Conservation (phyloP, 2,888 invertebrate genomes). For the Meiosimyza platycephala region DNA sequence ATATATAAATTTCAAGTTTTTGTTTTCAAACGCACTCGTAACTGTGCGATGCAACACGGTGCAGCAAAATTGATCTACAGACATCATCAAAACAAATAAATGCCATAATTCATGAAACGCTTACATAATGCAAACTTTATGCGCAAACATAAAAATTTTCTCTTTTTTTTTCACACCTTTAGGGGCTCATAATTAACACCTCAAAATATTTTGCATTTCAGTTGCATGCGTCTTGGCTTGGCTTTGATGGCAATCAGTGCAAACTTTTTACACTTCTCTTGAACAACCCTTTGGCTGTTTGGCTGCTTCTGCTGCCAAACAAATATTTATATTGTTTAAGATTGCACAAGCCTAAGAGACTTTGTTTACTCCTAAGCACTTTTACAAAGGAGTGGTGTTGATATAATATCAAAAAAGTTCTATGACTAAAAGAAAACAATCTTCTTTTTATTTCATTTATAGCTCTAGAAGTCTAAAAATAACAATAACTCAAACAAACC, state of each 20-base stretch:
- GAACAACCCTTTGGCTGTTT: conserved; percentile 13
- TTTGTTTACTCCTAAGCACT: too few species aligned
- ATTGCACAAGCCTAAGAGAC: conserved; percentile 54
- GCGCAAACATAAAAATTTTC: background rate
- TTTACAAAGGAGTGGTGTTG: too few species aligned
- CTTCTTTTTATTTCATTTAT: too few species aligned
- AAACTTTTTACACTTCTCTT: background rate
- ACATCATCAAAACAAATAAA: conserved; percentile 31
- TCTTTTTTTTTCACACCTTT: conserved; percentile 16
- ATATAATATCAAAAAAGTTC: too few species aligned
- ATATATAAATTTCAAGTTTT: background rate
- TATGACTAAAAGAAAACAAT: too few species aligned
- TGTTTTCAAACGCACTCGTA: background rate
- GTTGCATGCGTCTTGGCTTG: too few species aligned
- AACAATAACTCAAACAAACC: too few species aligned
- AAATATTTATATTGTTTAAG: conserved; percentile 65
- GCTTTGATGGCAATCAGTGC: conserved; percentile 25
- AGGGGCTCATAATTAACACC: conserved; percentile 31
- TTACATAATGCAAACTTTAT: too few species aligned
- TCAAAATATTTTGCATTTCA: background rate
- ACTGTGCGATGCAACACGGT: background rate
- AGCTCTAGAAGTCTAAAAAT: too few species aligned
- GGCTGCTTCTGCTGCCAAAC: conserved; percentile 48
- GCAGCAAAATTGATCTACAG: conserved; percentile 15
- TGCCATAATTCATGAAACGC: conserved; percentile 12